Conservation (phyloP, 2,797 vertebrate species). For the Pseudochirops cupreus region DNA sequence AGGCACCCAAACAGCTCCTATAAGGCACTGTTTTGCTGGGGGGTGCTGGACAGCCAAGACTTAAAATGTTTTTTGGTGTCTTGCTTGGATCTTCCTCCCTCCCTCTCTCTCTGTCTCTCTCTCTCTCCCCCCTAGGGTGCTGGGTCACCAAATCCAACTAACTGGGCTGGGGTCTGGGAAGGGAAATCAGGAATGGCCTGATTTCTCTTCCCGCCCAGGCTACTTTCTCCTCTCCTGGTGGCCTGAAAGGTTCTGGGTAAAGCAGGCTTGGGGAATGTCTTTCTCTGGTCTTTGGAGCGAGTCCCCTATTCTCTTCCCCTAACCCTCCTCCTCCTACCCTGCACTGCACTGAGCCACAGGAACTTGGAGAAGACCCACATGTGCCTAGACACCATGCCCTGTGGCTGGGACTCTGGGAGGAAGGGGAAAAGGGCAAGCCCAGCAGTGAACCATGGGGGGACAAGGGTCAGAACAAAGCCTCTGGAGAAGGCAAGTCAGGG, state of each 20-base stretch:
- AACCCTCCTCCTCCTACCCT: constrained; percentile 14
- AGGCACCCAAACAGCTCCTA: constrained; percentile 10
- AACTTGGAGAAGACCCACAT: constrained; percentile 32
- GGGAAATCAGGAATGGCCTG: constrained; percentile 56
- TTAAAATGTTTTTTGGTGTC: not conserved
- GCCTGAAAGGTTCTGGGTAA: constrained; percentile 50
- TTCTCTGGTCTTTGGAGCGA: constrained; percentile 38
- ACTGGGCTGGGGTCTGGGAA: constrained; percentile 47
- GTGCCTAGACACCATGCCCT: not conserved
- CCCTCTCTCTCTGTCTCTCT: not conserved
- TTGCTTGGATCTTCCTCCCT: not conserved
- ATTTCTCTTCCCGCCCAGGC: constrained; percentile 51
- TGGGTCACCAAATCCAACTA: constrained; percentile 57
- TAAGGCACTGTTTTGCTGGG: constrained; percentile 1
- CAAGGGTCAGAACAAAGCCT: constrained; percentile 15
- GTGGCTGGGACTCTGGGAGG: not conserved
- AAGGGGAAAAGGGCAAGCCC: not conserved
- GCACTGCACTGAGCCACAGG: constrained; percentile 50
- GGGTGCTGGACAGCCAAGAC: not conserved
- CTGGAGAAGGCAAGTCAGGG: constrained; percentile 50
- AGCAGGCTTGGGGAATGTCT: constrained; percentile 30
- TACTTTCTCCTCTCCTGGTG: not conserved
- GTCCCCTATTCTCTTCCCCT: constrained; percentile 29
- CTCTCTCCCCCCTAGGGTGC: not conserved
- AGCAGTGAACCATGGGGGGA: constrained; percentile 18